phyloP scores from a whole-genome alignment of 1,140 invertebrate genomes.

The Rhyzopertha dominica region DNA sequence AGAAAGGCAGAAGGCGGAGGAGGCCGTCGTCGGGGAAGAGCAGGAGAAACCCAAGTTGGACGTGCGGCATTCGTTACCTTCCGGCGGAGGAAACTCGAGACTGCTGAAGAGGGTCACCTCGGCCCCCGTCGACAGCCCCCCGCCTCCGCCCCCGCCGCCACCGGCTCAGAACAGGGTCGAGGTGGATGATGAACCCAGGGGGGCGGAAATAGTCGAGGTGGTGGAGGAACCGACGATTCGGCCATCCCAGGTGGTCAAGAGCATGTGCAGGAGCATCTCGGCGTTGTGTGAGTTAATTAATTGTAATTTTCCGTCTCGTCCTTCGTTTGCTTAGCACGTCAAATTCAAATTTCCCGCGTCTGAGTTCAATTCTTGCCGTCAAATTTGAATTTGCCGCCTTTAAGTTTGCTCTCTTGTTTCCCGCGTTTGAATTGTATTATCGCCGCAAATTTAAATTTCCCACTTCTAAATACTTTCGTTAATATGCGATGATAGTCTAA shows the following conservation, averaged over 20 bases:
- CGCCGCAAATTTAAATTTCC: too few relatives aligned
- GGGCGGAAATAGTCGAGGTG: conserved; percentile 47
- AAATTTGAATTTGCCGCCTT: too few relatives aligned
- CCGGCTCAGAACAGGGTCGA: conserved; percentile 16
- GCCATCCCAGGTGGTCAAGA: conserved; percentile 55
- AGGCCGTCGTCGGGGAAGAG: conserved; percentile 33
- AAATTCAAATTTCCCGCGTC: not conserved
- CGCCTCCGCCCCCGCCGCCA: conserved; percentile 57
- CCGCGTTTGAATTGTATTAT: too few relatives aligned
- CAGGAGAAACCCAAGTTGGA: conserved; percentile 38
- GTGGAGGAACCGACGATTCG: conserved; percentile 56
- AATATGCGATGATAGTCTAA: too few relatives aligned
- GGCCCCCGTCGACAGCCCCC: conserved; percentile 37
- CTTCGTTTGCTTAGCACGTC: too few relatives aligned
- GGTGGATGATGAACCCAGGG: conserved; percentile 32
- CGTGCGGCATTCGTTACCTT: conserved; percentile 40
- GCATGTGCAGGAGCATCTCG: conserved; percentile 42
- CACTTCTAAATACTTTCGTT: too few relatives aligned
- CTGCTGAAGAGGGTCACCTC: conserved; percentile 34
- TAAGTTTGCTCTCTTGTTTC: too few relatives aligned
- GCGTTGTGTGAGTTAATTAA: conserved; percentile 42
- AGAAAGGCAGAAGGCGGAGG: conserved; percentile 13
- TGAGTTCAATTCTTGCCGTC: too few relatives aligned
- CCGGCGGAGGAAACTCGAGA: conserved; percentile 26
- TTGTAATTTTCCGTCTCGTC: too few relatives aligned